A percentile compares a stretch with the other conserved stretches of the same genome.
These are phyloP conservation scores for Ptychadena robeensis DNA, from an alignment of 2,797 vertebrate genomes.

Conservation along the genomic window DNA sequence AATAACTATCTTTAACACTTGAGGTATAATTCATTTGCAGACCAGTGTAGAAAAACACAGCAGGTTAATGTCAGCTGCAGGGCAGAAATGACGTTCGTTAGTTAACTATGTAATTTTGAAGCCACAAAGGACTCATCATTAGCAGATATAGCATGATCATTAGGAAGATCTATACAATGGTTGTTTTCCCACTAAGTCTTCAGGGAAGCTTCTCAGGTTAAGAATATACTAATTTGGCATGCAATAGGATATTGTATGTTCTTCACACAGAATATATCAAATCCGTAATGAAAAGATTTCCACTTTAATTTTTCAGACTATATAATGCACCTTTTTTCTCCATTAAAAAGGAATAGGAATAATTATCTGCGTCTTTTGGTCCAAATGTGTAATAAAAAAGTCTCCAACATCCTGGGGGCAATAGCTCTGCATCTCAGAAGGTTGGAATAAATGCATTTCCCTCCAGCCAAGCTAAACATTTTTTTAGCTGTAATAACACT, in stretches of 20 bases:
- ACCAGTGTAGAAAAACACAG: neutral
- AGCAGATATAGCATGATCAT: constrained; percentile 16
- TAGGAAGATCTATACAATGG: constrained; percentile 17
- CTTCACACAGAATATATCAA: no score
- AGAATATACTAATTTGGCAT: neutral
- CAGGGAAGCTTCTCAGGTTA: neutral
- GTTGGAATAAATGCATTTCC: no score
- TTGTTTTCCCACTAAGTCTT: neutral
- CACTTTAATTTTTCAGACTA: no score
- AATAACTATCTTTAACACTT: neutral
- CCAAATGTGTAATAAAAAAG: no score
- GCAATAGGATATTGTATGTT: neutral
- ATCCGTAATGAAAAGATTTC: no score
- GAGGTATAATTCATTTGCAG: neutral
- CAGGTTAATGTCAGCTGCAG: neutral
- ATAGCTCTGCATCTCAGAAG: no score
- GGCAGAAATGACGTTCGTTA: neutral
- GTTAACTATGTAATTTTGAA: constrained; percentile 20
- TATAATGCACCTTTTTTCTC: no score
- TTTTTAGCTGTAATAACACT: no score
- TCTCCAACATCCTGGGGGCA: no score
- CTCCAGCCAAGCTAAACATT: no score
- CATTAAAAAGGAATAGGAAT: no score
- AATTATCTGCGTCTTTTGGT: no score
- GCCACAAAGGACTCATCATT: constrained; percentile 22